phyloP scores from a whole-genome alignment of 2,888 invertebrate species.

The Piscicola geometra region DNA sequence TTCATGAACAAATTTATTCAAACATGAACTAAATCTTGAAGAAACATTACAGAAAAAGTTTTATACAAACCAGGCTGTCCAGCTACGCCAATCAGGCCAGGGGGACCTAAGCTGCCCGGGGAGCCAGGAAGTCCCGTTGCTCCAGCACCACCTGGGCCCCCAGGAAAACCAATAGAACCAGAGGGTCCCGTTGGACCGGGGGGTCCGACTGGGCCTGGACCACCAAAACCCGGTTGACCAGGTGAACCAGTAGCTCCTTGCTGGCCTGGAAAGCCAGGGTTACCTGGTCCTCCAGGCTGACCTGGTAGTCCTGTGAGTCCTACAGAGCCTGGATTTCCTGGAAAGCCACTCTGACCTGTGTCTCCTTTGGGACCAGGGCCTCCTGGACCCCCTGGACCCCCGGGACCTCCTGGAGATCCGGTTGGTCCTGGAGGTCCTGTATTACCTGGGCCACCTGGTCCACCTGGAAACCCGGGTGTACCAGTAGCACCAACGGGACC shows the following conservation, averaged over 20 bases:
- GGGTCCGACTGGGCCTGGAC: background rate
- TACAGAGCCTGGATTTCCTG: background rate
- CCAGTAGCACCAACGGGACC: background rate
- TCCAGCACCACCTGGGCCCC: background rate
- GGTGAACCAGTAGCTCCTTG: conserved; percentile 22
- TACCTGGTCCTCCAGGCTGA: conserved; percentile 24
- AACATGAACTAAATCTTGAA: background rate
- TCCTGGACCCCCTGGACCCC: conserved; percentile 11
- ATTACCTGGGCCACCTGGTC: background rate
- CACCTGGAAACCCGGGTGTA: background rate
- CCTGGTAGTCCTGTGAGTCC: conserved; percentile 25
- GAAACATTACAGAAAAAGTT: background rate
- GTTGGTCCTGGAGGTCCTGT: background rate
- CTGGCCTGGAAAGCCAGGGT: conserved; percentile 20
- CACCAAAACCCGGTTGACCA: conserved; percentile 14
- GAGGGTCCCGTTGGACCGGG: background rate
- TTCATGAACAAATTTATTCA: background rate
- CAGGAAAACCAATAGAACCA: conserved; percentile 1
- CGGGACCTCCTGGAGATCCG: conserved; percentile 15
- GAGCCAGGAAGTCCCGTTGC: background rate
- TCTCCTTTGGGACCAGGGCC: background rate
- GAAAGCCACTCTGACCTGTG: background rate
- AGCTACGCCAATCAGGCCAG: conserved; percentile 13
- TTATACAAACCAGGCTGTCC: conserved; percentile 13
- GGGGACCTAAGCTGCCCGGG: background rate